Conservation (phyloP, 2,888 invertebrate species). For the Zootermopsis nevadensis region DNA sequence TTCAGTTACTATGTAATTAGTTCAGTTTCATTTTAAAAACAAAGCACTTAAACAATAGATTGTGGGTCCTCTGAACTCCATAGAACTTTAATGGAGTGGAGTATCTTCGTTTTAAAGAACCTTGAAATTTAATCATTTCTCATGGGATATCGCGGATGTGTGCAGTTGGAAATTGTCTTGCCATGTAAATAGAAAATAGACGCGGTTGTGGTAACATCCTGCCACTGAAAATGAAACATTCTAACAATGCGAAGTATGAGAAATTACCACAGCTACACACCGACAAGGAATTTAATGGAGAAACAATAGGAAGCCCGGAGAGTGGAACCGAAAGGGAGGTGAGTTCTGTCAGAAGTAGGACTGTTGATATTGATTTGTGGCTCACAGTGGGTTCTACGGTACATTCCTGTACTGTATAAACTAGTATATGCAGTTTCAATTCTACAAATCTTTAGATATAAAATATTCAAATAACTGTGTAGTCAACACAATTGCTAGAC, state of each 20-base stretch:
- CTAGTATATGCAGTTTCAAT: neutral
- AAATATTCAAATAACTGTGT: neutral
- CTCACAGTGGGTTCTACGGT: slow-evolving; percentile 26
- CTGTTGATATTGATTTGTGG: slow-evolving; percentile 50
- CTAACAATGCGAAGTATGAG: slow-evolving; percentile 62
- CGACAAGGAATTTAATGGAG: slow-evolving; percentile 55
- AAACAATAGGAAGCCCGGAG: slow-evolving; percentile 52
- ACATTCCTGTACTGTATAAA: slow-evolving; percentile 39
- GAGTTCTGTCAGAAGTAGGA: slow-evolving; percentile 46
- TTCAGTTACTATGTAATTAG: neutral
- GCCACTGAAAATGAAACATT: slow-evolving; percentile 60
- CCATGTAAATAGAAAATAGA: slow-evolving; percentile 50
- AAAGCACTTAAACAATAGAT: neutral
- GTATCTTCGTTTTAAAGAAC: slow-evolving; percentile 4
- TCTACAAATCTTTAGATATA: neutral
- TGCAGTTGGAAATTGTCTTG: slow-evolving; percentile 14
- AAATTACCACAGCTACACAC: slow-evolving; percentile 61
- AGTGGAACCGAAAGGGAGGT: slow-evolving; percentile 51
- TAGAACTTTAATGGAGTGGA: neutral
- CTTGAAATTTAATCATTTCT: slow-evolving; percentile 28
- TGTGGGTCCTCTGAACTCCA: neutral
- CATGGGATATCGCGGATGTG: neutral
- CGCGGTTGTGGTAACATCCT: slow-evolving; percentile 42
- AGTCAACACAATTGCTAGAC: neutral
- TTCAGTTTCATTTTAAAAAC: neutral